A percentile compares a stretch with the other conserved stretches of the same genome.
Conservation (phyloP, 53 echinoderm and acorn worm genomes). For the Holothuria leucospilota region DNA sequence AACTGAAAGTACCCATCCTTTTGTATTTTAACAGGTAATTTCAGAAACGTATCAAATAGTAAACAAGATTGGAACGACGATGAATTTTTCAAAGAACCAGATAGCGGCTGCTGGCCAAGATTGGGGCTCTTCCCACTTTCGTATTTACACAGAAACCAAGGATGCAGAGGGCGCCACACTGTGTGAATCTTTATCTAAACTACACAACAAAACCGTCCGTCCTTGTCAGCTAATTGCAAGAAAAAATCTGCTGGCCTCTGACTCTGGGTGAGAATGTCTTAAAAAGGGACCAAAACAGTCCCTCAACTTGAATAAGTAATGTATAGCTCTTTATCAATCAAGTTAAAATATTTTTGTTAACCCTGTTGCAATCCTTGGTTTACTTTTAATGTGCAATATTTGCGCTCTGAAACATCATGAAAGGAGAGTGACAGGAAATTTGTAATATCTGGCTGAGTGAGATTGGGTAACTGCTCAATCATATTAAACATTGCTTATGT, state of each 20-base stretch:
- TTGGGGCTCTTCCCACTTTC: constrained; percentile 62
- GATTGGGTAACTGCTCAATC: too few species aligned
- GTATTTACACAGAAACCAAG: constrained; percentile 52
- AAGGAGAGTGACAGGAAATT: too few species aligned
- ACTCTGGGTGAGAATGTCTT: constrained; percentile 66
- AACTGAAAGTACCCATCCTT: too few species aligned
- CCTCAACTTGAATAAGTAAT: too few species aligned
- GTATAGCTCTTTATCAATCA: too few species aligned
- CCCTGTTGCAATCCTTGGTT: too few species aligned
- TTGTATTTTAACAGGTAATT: not conserved
- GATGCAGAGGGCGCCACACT: constrained; percentile 4
- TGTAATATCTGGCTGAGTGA: too few species aligned
- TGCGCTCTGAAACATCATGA: too few species aligned
- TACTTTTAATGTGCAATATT: too few species aligned
- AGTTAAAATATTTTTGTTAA: too few species aligned
- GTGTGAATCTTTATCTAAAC: constrained; percentile 54
- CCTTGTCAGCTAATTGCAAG: constrained; percentile 73
- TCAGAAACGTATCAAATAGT: constrained; percentile 14
- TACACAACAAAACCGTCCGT: constrained; percentile 66
- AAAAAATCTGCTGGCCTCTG: constrained; percentile 62
- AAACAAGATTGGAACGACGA: constrained; percentile 2
- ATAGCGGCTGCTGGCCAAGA: constrained; percentile 38
- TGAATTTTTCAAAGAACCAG: constrained; percentile 12
- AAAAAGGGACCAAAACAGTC: too few species aligned
- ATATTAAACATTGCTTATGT: too few species aligned